A percentile compares a stretch with the other conserved stretches of the same genome.
Evolutionary conservation across 2,888 invertebrate genomes (phyloP).

Genomic region (Nomada ruficornis): DNA sequence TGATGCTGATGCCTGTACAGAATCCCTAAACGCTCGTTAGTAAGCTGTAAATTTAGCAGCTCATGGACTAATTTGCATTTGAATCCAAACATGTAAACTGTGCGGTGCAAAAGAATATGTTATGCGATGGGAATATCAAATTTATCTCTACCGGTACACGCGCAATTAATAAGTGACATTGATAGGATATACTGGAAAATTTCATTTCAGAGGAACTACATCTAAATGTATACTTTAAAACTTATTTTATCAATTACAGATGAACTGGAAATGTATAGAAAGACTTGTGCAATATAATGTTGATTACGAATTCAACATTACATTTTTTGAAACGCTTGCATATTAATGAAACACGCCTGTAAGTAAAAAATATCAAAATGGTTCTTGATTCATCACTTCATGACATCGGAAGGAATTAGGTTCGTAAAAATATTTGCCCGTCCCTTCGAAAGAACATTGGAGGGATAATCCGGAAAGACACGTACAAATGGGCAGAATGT

Average conservation of each 20-base stretch:
- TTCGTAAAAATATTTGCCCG: constrained; percentile 27
- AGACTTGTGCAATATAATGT: background rate
- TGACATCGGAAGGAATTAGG: background rate
- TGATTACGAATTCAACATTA: background rate
- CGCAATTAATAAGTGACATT: background rate
- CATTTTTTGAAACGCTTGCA: background rate
- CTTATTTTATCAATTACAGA: too few relatives aligned
- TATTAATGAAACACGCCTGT: background rate
- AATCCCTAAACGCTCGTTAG: constrained; percentile 70
- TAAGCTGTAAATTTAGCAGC: constrained; percentile 59
- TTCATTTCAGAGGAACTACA: too few relatives aligned
- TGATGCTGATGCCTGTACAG: constrained; percentile 55
- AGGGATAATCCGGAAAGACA: constrained; percentile 29
- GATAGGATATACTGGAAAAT: too few relatives aligned
- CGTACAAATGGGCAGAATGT: constrained; percentile 15
- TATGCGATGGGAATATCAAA: constrained; percentile 12
- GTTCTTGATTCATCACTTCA: background rate
- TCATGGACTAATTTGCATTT: constrained; percentile 60
- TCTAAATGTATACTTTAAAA: too few relatives aligned
- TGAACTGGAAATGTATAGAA: background rate
- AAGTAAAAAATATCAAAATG: background rate
- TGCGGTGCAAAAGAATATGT: constrained; percentile 19
- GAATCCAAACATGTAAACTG: constrained; percentile 41
- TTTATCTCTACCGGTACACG: background rate
- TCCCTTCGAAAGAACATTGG: constrained; percentile 1